Evolutionary conservation across 2,888 invertebrate species (phyloP).

Genomic region (Autographa gamma): DNA sequence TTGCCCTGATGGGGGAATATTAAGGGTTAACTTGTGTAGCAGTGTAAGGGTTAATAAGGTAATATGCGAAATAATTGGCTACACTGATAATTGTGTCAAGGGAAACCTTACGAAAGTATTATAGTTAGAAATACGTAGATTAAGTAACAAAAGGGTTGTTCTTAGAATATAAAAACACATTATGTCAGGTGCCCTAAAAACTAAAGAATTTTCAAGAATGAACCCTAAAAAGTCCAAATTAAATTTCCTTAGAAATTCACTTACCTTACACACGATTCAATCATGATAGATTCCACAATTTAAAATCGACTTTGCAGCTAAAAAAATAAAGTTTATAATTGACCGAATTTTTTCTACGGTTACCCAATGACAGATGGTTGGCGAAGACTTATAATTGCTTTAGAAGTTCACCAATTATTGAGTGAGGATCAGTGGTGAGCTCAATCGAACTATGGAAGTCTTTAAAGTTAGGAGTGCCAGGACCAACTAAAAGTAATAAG

Average conservation of each 20-base stretch:
- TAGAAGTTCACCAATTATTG: slow-evolving; percentile 52
- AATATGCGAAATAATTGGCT: background rate
- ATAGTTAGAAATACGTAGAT: background rate
- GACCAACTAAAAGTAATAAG: background rate
- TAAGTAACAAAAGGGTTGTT: background rate
- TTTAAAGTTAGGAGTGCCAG: slow-evolving; percentile 6
- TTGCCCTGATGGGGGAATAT: background rate
- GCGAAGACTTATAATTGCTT: slow-evolving; percentile 59
- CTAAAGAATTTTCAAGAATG: slow-evolving; percentile 32
- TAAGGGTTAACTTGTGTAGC: background rate
- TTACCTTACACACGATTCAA: slow-evolving; percentile 27
- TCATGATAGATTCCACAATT: background rate
- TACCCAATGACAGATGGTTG: slow-evolving; percentile 34
- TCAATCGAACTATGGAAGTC: slow-evolving; percentile 17
- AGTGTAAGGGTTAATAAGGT: too few species aligned
- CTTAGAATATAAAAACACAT: background rate
- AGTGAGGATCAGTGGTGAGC: slow-evolving; percentile 33
- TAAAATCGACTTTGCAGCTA: slow-evolving; percentile 14
- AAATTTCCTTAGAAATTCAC: slow-evolving; percentile 45
- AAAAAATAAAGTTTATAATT: slow-evolving; percentile 19
- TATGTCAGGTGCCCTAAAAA: slow-evolving; percentile 10
- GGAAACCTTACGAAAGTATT: background rate
- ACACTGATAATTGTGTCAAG: background rate
- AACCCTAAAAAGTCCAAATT: slow-evolving; percentile 37
- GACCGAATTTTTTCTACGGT: background rate